Evolutionary conservation across 2,888 invertebrate genomes (phyloP), one percentile per base, ranked within the genome.

Genomic region (Volucella inanis): DNA sequence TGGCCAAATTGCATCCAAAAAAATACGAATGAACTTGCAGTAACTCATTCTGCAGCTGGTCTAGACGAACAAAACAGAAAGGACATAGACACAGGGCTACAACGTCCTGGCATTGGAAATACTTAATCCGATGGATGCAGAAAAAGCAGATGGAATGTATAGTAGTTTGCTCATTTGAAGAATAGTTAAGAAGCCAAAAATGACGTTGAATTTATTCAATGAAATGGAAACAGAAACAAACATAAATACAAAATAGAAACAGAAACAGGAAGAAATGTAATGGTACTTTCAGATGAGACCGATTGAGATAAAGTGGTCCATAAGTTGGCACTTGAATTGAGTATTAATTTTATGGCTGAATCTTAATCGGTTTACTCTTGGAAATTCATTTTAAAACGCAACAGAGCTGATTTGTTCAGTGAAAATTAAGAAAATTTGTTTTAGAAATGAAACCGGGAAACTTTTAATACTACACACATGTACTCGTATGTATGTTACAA

Each of bases 1-100:
- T 77, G 62, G 67, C 76, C 71, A 77, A 82, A 82, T 72, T 72
- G 82, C 82, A 77, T 82, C 38, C 72, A 67, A 77, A 82, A 65
- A 67, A 77, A 67, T 82, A 82, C 77, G 65, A 75, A 81, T 75
- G 55, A 74, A 50, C 49, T 38, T 55, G 39, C 62, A 64, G 50
- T 81, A 75, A 52, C 52, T 81, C 68, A 81, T 74, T 2, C 49
- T 74, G 62, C 79, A 71, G 71, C 43, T 59, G 64, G n/a, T 55
- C 43, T 52, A 14, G 22, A 22, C 22, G 22, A 3, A 2, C 22
- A 15, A 39, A 15, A 10, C 39, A 41, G 52, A 43, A 39, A 38
- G 31, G 41, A 41, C 39, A 15, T 41, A 3, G 22, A 22, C 22
- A 22, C 22, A 22, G 22, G 22, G 4, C 22, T 22, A 22, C 22